Percentiles rank a stretch among this genome's conserved stretches.
phyloP scores from a whole-genome alignment of 2,888 invertebrate species.

The Hyposoter didymator region DNA sequence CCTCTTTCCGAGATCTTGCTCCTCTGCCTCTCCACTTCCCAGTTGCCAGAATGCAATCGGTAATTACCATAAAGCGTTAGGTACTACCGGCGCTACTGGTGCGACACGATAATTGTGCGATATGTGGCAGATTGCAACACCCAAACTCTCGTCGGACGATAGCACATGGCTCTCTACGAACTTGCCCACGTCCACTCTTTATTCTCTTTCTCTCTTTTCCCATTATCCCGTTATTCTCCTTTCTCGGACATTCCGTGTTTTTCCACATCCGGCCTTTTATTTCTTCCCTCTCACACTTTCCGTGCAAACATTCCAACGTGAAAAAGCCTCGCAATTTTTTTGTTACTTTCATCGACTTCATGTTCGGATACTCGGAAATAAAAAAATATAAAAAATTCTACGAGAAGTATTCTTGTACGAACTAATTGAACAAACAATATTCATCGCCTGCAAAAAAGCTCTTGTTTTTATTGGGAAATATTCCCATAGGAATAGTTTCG shows the following conservation, averaged over 20 bases:
- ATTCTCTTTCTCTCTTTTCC: slow-evolving; percentile 20
- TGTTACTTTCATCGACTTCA: background rate
- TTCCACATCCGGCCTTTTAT: slow-evolving; percentile 9
- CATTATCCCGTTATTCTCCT: slow-evolving; percentile 43
- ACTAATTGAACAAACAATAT: background rate
- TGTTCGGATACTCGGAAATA: background rate
- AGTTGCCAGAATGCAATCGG: slow-evolving; percentile 56
- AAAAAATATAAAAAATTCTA: background rate
- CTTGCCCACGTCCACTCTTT: slow-evolving; percentile 7
- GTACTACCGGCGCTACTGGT: slow-evolving; percentile 55
- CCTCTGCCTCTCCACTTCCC: slow-evolving; percentile 5
- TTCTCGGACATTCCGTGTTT: slow-evolving; percentile 17
- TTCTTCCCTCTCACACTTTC: slow-evolving; percentile 34
- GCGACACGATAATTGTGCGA: slow-evolving; percentile 71
- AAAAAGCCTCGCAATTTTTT: slow-evolving; percentile 26
- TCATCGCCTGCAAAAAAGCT: background rate
- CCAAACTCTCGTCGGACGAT: slow-evolving; percentile 57
- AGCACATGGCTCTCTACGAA: slow-evolving; percentile 15
- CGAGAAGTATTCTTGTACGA: background rate
- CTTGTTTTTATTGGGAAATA: background rate
- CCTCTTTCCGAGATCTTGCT: background rate
- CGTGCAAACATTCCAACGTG: slow-evolving; percentile 14
- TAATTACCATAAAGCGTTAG: slow-evolving; percentile 72
- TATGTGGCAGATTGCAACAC: slow-evolving; percentile 72
- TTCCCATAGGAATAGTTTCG: background rate